Evolutionary conservation across 2,797 vertebrate genomes (phyloP), one percentile per base, ranked within the genome.

Genomic region (Gobio occitaniae): DNA sequence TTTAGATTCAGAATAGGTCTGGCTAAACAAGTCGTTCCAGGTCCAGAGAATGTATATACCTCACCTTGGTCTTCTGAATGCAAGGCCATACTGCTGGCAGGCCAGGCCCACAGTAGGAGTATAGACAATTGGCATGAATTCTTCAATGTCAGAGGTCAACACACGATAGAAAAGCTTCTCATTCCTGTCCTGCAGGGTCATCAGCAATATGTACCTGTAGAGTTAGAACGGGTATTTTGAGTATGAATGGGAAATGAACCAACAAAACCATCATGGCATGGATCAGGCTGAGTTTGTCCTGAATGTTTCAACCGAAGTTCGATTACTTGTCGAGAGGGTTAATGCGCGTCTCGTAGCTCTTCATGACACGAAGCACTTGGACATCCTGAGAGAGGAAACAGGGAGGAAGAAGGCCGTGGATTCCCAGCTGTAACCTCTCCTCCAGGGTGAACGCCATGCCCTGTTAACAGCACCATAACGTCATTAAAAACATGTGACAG

Each of bases 161-260:
- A 99, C 87, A 5, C 97, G 96, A 91, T 99, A 99, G 91, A 99
- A 99, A n/a, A 99, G 94, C 93, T 99, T 99, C 93, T 99, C 98
- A 0, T 99, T 99, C 87, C 98, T 95, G 93, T 99, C 98, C 94
- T 99, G 98, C 77, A 99, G 95, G 0, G 98, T 98, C 98, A 99
- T 99, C 86, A 99, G 95, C 84, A 98, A 93, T 92, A 99, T 99
- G 90, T 99, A 99, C 93, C 98, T 99, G 90, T 88, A 76, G 50
- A 47, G 59, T 29, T 32, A 65, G 41, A 65, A 50, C 0, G 8
- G 17, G 52, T 6, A 12, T 21, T 66, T 66, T 32, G 16, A 56
- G 47, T 68, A 13, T 41, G 15, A 83, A 54, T 65, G 6, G 21
- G n/a, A 52, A 76, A 78, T 48, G 15, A 10, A 25, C 16, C 56